Evolutionary conservation across 2,888 invertebrate genomes (phyloP).

Genomic region (Cryptus armator): DNA sequence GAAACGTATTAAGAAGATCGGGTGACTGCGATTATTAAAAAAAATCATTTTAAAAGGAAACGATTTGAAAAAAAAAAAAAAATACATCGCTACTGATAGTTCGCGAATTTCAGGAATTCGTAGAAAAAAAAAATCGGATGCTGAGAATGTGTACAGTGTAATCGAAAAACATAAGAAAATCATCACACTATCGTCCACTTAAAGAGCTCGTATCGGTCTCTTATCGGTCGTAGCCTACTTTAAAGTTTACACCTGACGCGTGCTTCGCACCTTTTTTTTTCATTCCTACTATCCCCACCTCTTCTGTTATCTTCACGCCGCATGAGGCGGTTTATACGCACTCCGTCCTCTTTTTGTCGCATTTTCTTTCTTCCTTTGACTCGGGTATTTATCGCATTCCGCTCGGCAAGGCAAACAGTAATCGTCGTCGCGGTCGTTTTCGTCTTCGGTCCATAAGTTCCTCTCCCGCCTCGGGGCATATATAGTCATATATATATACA

Average conservation of each 20-base stretch:
- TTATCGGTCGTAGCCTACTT: constrained; percentile 68
- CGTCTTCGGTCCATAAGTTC: constrained; percentile 58
- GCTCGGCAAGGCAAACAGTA: constrained; percentile 47
- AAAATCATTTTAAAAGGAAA: background rate
- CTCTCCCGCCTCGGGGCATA: background rate
- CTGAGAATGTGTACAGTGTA: constrained; percentile 15
- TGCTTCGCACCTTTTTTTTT: constrained; percentile 1
- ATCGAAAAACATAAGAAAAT: constrained; percentile 17
- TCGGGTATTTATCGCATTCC: constrained; percentile 20
- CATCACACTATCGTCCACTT: background rate
- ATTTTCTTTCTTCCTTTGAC: constrained; percentile 19
- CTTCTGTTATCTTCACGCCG: constrained; percentile 18
- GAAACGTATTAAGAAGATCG: background rate
- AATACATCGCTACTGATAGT: background rate
- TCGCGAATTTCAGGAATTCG: background rate
- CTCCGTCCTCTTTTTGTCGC: constrained; percentile 22
- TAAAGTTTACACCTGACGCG: constrained; percentile 54
- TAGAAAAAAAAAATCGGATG: background rate
- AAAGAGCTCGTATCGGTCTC: constrained; percentile 29
- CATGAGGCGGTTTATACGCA: constrained; percentile 7
- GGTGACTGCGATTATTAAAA: background rate
- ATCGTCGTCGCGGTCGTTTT: constrained; percentile 43
- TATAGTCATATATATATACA: constrained; percentile 24
- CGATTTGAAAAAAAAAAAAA: background rate
- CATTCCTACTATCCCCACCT: background rate